Evolutionary conservation across 2,113 vertebrate species (phyloP), one percentile per base, ranked within the genome.

Genomic region (Aleadryas rufinucha): DNA sequence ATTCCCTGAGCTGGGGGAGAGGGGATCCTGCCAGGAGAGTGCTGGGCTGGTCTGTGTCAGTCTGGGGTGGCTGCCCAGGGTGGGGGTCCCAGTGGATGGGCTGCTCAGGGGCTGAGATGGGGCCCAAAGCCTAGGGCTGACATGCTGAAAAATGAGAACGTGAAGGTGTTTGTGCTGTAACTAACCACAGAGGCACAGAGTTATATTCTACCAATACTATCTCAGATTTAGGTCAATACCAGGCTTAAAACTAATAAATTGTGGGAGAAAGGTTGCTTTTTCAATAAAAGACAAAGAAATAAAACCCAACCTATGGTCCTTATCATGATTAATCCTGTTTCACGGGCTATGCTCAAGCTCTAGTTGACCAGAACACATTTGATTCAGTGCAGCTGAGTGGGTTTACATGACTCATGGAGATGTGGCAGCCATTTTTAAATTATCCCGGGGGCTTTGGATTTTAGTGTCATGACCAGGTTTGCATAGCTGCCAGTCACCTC

Each of bases 221-320:
- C 63, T 84, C 71, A 84, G 91, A 87, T 80, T 69, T 56, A 94
- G 94, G 90, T 91, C 94, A 93, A 76, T 76, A 91, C 6, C 53
- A 44, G 76, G 59, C 78, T 86, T 93, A 69, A 80, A 95, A 84
- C 49, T 39, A 89, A 89, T 86, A 94, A 91, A 86, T 72, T 76
- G 23, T 68, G 35, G 39, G 66, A 37, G 63, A 86, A 78, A 76
- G 61, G 59, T 72, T 76, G 61, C 44, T 91, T 84, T 86, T 89
- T 30, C 87, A 86, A 80, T 94, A 91, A 91, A 85, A 83, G 71
- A 26, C 71, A 93, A 72, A 86, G 90, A 71, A 91, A 72, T 91
- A 91, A 89, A 86, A 14, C 18, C 49, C 49, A 91, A 0, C 52
- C 76, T 76, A 42, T 64, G 39, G 66, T 61, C 27, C 68, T 83